These are phyloP conservation scores for Cephalotes varians DNA, from an alignment of 2,888 invertebrate genomes.

Conservation along the genomic window DNA sequence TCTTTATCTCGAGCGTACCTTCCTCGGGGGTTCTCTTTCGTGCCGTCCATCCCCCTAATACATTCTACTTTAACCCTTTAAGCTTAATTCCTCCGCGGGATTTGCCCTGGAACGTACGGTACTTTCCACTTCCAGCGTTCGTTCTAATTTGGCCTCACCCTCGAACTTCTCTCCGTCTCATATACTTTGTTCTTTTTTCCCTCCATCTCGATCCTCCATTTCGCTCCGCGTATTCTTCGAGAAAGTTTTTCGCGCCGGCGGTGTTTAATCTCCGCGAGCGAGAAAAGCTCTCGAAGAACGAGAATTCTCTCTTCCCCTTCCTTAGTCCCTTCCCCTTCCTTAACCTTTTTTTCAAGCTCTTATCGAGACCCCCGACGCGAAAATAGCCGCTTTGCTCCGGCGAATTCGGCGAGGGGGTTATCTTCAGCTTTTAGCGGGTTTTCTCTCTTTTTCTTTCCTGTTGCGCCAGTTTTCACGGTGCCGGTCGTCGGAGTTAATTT, in stretches of 20 bases:
- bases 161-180: slow-evolving; percentile 12
- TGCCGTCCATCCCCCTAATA: slow-evolving; percentile 24
- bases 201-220: slow-evolving; percentile 37
- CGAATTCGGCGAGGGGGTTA: slow-evolving; percentile 24
- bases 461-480: background rate
- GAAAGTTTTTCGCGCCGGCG: slow-evolving; percentile 43
- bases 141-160: slow-evolving; percentile 34
- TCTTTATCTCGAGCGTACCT: background rate
- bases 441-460: background rate
- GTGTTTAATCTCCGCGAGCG: slow-evolving; percentile 49
- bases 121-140: slow-evolving; percentile 28
- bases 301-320: slow-evolving; percentile 14
- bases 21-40: background rate
- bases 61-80: slow-evolving; percentile 47
- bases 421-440: slow-evolving; percentile 19
- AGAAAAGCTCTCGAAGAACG: slow-evolving; percentile 44
- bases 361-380: slow-evolving; percentile 21
- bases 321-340: too few relatives aligned
- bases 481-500: slow-evolving; percentile 32
- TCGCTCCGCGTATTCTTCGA: slow-evolving; percentile 33
- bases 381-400: slow-evolving; percentile 24
- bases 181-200: background rate
- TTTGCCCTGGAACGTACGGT: slow-evolving; percentile 27
- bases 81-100: slow-evolving; percentile 41
- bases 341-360: slow-evolving; percentile 23